Base-by-base conservation (phyloP, 2,888 invertebrate genomes). In the Tethea ocularis region DNA sequence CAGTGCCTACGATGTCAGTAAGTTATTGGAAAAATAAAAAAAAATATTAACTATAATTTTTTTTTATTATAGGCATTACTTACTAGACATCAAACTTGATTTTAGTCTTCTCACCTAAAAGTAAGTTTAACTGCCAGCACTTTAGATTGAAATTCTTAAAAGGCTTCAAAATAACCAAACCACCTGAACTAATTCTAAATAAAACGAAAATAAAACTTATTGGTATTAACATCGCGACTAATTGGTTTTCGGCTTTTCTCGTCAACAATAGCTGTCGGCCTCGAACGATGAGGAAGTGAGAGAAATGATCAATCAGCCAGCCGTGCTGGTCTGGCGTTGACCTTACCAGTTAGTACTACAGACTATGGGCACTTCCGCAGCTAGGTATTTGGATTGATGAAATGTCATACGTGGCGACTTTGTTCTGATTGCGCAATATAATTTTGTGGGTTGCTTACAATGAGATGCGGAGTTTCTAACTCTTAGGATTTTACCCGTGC, bases 251-350 rank as follows among this genome's bases (percentile, higher is more conserved):
- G 71, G 67, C 77, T 84, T 81, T 79, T 75, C 72, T 80, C 72
- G 72, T 64, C 76, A 75, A 86, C 82, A 85, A 87, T 84, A 74
- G 84, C 69, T 58, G 83, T 52, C 70, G 85, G 69, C 87, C 89
- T 88, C 77, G 76, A 56, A 6, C 17, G 63, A 77, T 63, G 85
- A 80, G 89, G 89, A 89, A 89, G 75, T 61, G 29, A 77, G 85
- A 81, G 87, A 88, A 89, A 88, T 88, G 85, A 88, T 88, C 87
- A 84, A 88, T 89, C 84, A 85, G 79, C 62, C 66, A 68, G 74
- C 70, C 69, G 70, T 69, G 70, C 68, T 64, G 33, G 33, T 67
- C 46, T 46, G 46, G 46, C 46, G 17, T 46, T 46, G 80, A 71
- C 82, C 82, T 85, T 65, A 63, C 52, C 57, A 33, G 29, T 53